These are phyloP conservation scores for Thalassophryne amazonica DNA, from an alignment of 2,797 vertebrate species.

Conservation along the genomic window DNA sequence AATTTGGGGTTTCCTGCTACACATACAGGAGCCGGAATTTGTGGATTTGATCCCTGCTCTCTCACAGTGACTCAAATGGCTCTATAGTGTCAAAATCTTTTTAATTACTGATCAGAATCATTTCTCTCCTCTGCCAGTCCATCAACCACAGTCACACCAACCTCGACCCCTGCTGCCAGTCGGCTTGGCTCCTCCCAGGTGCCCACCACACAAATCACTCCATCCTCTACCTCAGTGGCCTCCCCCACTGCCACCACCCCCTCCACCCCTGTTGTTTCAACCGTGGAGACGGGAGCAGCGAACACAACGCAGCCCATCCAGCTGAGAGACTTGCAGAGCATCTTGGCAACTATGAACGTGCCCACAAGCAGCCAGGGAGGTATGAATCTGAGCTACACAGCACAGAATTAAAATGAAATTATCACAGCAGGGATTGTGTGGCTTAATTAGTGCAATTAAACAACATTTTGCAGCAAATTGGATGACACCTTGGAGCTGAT, in stretches of 20 bases:
- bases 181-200: constrained; percentile 76
- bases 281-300: constrained; percentile 77
- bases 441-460: background rate
- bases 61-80: too few relatives aligned
- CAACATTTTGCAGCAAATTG: constrained; percentile 5
- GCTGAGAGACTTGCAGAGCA: constrained; percentile 95
- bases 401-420: background rate
- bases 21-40: too few relatives aligned
- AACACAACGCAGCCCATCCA: constrained; percentile 95
- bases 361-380: constrained; percentile 87
- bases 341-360: constrained; percentile 96
- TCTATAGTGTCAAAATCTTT: too few relatives aligned
- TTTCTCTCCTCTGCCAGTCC: constrained; percentile 71
- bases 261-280: constrained; percentile 77
- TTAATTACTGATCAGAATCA: too few relatives aligned
- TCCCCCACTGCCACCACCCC: constrained; percentile 84
- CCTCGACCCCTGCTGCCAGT: constrained; percentile 76
- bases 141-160: constrained; percentile 91
- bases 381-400: constrained; percentile 42
- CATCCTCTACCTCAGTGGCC: constrained; percentile 71
- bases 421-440: background rate
- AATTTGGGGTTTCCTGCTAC: too few relatives aligned
- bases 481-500: too few relatives aligned
- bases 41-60: too few relatives aligned
- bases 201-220: constrained; percentile 77